Evolutionary conservation across 2,113 vertebrate species (phyloP), one percentile per base, ranked within the genome.

Genomic region (Sisor rabdophorus): DNA sequence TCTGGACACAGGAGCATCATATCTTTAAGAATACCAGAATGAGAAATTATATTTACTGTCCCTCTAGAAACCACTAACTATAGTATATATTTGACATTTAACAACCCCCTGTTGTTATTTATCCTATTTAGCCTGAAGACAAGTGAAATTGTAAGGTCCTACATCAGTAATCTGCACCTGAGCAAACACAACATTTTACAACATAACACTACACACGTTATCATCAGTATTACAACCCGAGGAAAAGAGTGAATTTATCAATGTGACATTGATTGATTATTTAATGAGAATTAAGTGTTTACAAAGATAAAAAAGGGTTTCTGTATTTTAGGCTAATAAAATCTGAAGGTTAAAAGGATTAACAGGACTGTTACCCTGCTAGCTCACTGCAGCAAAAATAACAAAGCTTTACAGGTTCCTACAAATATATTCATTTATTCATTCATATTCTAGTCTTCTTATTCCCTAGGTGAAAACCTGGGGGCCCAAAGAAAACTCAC

Each of bases 171-270:
- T 22, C 44, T 63, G 26, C 52, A 24, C 32, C 12, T 60, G 56
- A 73, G 40, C 48, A 44, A 64, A n/a, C 60, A 54, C 26, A 64
- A 15, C 52, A 74, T 22, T 63, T 32, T 16, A 47, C 24, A 50
- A 32, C 60, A n/a, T 73, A 73, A 28, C 47, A 63, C 26, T 16
- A 63, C 13, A 63, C 7, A 20, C 28, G 20, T 32, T 63, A 64
- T 53, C 24, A 53, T 26, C 17, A 24, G 13, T 28, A 50, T 26
- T 16, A 32, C 15, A 64, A n/a, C 26, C 48, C 48, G 53, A 26
- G 47, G 20, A 32, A 61, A 53, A 12, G 28, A 65, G 8, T 9
- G 63, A n/a, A 13, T 36, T 40, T 26, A 44, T 7, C 58, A 48
- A 36, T 64, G 47, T 53, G 7, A 48, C 22, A 19, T 52, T 63